Base-by-base conservation (phyloP, 2,113 vertebrate species). In the Nyctibius bracteatus region DNA sequence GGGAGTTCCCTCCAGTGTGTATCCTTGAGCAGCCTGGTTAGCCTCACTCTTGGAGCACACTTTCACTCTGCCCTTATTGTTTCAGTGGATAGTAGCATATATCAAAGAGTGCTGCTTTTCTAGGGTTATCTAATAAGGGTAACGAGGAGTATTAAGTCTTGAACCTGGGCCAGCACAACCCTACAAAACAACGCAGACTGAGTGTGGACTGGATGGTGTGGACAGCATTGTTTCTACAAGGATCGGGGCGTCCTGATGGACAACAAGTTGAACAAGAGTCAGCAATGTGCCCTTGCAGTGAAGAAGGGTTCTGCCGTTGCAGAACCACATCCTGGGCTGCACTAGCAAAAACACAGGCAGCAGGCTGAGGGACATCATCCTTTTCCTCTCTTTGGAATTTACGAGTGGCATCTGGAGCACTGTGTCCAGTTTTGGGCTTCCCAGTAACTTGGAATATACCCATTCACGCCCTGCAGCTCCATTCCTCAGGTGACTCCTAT, bases 241-340 rank as follows among this genome's bases (percentile, higher is more conserved):
- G 6, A 14, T 12, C 0, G 0, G 5, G 44, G 39, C 17, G 14
- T 39, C 19, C 33, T 55, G 52, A 23, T 25, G 27, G 41, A 41
- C 27, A 43, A 24, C 8, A 57, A 72, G 22, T 54, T 61, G 33
- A 80, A 66, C 14, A 54, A 49, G 35, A 84, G 52, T 39, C 74
- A 86, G 24, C 18, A 52, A 27, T 2, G 1, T 35, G 33, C 18
- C 20, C 25, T 85, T 65, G 52, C 35, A 49, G 47, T n/a, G 37
- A 54, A 65, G 49, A 80, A 52, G 6, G 15, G 20, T 49, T 41
- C 39, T 63, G 12, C 27, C 61, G 27, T 63, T 41, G 24, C 18
- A 83, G 41, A 86, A 37, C 16, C 17, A 47, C 14, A 5, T 88
- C 52, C 49, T 73, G 21, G 35, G 24, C 13, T 92, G n/a, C 54